Conservation (phyloP, 2,888 invertebrate genomes). For the Sinelater perroti region DNA sequence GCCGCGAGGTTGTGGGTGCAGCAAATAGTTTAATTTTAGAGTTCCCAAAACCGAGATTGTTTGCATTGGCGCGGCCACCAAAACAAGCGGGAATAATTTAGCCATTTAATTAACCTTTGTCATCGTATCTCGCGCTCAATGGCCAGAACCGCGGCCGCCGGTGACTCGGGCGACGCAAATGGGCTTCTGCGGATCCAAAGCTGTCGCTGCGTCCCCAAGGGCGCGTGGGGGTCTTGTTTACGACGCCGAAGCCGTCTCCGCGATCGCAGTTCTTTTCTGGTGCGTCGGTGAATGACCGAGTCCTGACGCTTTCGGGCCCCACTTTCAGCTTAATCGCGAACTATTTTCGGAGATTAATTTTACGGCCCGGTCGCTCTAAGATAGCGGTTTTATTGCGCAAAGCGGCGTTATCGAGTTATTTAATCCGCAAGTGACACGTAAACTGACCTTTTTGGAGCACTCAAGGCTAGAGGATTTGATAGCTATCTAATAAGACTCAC, state of each 20-base stretch:
- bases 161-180: slow-evolving; percentile 14
- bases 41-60: slow-evolving; percentile 34
- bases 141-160: slow-evolving; percentile 1
- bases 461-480: too few species aligned
- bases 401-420: not conserved
- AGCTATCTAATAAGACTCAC: too few species aligned
- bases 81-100: slow-evolving; percentile 34
- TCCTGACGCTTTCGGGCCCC: slow-evolving; percentile 10
- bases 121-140: slow-evolving; percentile 29
- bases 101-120: slow-evolving; percentile 37
- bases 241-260: slow-evolving; percentile 30
- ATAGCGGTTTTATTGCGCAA: slow-evolving; percentile 3
- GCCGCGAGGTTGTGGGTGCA: slow-evolving; percentile 9
- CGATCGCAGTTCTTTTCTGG: slow-evolving; percentile 33
- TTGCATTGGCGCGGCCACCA: slow-evolving; percentile 36
- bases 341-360: slow-evolving; percentile 37
- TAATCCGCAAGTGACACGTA: not conserved
- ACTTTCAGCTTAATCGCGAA: slow-evolving; percentile 24
- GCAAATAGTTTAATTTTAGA: slow-evolving; percentile 21
- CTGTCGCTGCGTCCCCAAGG: slow-evolving; percentile 22
- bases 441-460: not conserved
- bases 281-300: slow-evolving; percentile 36
- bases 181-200: slow-evolving; percentile 10
- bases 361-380: not conserved
- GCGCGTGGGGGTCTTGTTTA: slow-evolving; percentile 39